Percentiles rank a stretch among this genome's conserved stretches.
These are phyloP conservation scores for Solen grandis DNA, from an alignment of 1,140 invertebrate genomes.

Conservation along the genomic window DNA sequence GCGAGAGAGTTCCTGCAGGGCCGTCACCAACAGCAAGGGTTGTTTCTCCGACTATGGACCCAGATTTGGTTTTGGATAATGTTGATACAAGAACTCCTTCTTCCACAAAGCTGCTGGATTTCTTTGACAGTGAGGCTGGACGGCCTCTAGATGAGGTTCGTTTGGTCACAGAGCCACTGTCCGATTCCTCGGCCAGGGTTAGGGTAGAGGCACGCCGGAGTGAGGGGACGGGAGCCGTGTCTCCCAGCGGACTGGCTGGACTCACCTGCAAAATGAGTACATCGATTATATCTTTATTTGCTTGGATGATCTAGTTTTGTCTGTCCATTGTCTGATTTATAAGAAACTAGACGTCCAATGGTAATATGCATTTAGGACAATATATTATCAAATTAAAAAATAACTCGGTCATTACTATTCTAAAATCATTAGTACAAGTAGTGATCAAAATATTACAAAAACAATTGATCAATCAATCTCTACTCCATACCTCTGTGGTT, in stretches of 20 bases:
- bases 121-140: constrained; percentile 34
- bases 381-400: no score
- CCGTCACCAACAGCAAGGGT: background rate
- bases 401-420: no score
- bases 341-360: no score
- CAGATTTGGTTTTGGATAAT: constrained; percentile 32
- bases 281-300: no score
- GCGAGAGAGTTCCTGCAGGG: background rate
- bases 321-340: no score
- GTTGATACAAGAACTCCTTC: constrained; percentile 37
- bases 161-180: background rate
- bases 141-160: background rate
- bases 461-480: no score
- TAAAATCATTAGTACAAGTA: no score
- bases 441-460: no score
- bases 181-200: constrained; percentile 18
- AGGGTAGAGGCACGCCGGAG: constrained; percentile 44
- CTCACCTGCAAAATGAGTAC: background rate
- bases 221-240: background rate
- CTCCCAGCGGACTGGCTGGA: background rate
- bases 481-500: no score
- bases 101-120: constrained; percentile 44
- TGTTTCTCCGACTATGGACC: constrained; percentile 41
- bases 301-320: no score
- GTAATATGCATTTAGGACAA: no score